Evolutionary conservation across 2,797 vertebrate genomes (phyloP).

Genomic region (Oreortyx pictus): DNA sequence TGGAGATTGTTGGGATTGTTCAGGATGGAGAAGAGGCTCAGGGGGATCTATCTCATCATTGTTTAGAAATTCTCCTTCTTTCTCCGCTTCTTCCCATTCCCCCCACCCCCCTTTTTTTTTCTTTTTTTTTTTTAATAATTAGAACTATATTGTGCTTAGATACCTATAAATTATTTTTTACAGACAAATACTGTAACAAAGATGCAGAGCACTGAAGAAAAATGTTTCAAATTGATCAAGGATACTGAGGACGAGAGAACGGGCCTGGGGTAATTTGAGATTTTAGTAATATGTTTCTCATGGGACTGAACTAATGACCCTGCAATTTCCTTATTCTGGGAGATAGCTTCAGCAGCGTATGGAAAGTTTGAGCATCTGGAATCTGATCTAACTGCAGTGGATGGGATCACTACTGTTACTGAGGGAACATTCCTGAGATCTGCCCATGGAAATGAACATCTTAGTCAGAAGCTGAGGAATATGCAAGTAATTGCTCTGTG

Average conservation of each 20-base stretch:
- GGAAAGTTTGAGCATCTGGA: neutral
- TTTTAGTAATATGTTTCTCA: neutral
- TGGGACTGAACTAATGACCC: neutral
- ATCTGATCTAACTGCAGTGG: neutral
- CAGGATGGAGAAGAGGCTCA: neutral
- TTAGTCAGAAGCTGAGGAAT: rapidly evolving
- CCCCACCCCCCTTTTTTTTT: too few species aligned
- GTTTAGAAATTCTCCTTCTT: neutral
- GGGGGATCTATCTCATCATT: neutral
- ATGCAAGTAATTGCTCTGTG: neutral
- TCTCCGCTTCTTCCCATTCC: neutral
- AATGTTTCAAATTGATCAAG: neutral
- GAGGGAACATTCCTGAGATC: neutral
- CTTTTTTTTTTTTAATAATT: neutral
- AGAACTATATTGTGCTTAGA: neutral
- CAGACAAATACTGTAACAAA: neutral
- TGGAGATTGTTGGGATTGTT: neutral
- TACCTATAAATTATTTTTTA: neutral
- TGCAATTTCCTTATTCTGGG: neutral
- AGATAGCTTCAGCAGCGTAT: neutral
- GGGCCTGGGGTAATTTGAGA: neutral
- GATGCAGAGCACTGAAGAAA: neutral
- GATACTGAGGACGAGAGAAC: neutral
- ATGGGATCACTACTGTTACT: neutral
- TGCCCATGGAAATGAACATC: neutral